Evolutionary conservation across 2,797 vertebrate species (phyloP), one percentile per base, ranked within the genome.

Genomic region (Fistularia commersonii): DNA sequence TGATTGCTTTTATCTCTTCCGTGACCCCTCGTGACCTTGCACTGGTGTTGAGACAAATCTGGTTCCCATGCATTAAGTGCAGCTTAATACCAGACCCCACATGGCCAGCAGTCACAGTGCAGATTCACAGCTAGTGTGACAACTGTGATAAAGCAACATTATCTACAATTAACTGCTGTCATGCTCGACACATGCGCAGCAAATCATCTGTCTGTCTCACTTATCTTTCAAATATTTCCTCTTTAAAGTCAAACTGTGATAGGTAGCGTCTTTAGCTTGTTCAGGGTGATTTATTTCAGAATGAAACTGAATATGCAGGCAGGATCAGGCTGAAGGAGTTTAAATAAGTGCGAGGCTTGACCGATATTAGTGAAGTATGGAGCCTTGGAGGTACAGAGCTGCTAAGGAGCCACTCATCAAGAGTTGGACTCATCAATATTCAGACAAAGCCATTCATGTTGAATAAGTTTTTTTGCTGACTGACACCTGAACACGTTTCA

Each of bases 1-100:
- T 48, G 69, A 69, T 76, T 8, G 35, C 59, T 52, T 64, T 72
- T 67, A 74, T 79, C 76, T 70, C 51, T 58, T 40, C 35, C 3
- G 49, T 59, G 71, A 75, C 76, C 76, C 50, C 45, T 51, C 14
- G 46, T 61, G 69, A 72, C 69, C 68, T 38, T 8, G 32, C 36
- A 1, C 49, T 47, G 61, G 61, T 66, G 71, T 45, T 33, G 43
- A 61, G 61, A 54, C 48, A 67, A 74, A 82, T 70, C 54, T 54
- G 61, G 65, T 55, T 75, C 61, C 46, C 23, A 23, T 23, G 23
- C 23, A 23, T 23, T 23, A 23, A 23, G 23, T 23, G 23, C 63
- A 52, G 51, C 57, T 68, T 62, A 43, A 50, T 37, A 4, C 48
- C 3, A 35, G 8, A 5, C 51, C n/a, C 37, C 57, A 61, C 49